Evolutionary conservation across 2,113 vertebrate genomes (phyloP).

Genomic region (Poecile atricapillus): DNA sequence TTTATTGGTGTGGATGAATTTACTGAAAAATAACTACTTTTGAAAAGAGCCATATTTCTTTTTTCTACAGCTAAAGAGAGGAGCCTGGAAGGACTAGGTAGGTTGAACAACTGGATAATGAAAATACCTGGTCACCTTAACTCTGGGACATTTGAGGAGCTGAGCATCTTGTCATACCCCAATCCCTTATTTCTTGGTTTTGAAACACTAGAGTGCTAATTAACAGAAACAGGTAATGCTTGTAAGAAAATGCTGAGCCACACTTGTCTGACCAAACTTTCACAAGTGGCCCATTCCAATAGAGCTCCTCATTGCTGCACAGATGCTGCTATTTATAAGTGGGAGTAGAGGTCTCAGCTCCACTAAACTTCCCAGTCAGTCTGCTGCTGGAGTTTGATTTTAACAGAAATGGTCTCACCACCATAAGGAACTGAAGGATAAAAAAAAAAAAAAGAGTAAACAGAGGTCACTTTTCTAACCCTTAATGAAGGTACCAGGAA

Average conservation of each 20-base stretch:
- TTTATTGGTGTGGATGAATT: background rate
- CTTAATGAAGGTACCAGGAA: background rate
- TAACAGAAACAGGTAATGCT: background rate
- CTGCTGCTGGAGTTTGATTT: background rate
- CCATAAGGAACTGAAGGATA: background rate
- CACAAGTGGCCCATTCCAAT: background rate
- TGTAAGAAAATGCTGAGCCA: background rate
- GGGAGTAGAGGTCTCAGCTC: background rate
- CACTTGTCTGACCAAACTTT: background rate
- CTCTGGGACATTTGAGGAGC: background rate
- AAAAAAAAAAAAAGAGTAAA: background rate
- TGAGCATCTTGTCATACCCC: background rate
- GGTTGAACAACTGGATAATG: background rate
- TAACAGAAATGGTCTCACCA: background rate
- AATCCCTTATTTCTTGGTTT: background rate
- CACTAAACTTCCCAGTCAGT: background rate
- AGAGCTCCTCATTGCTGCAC: background rate
- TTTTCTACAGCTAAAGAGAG: background rate
- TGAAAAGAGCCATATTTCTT: background rate
- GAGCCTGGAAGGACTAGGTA: background rate
- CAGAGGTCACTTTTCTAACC: background rate
- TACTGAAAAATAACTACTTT: conserved; percentile 2
- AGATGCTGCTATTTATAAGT: background rate
- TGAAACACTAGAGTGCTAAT: background rate
- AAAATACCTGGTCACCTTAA: background rate